phyloP scores from a whole-genome alignment of 2,113 vertebrate genomes.

The Neomonachus schauinslandi region DNA sequence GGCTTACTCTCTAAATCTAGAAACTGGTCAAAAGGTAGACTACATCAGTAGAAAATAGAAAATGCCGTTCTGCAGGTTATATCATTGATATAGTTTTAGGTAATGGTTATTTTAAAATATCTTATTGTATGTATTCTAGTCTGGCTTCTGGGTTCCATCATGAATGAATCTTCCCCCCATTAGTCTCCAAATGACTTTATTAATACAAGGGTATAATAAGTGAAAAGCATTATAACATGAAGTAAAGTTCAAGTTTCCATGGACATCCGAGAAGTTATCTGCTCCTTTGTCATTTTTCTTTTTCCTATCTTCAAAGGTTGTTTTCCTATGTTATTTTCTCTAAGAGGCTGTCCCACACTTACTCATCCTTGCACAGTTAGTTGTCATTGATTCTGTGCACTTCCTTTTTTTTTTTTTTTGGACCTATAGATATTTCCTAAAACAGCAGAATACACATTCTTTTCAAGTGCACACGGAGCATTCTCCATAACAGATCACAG shows the following conservation, averaged over 20 bases:
- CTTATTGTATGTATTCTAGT: not conserved
- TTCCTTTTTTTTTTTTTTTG: not conserved
- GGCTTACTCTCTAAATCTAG: not conserved
- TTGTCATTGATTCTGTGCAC: not conserved
- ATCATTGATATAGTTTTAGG: not conserved
- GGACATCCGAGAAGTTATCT: not conserved
- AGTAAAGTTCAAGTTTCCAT: not conserved
- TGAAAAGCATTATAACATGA: not conserved
- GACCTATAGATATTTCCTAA: not conserved
- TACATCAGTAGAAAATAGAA: not conserved
- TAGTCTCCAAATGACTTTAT: not conserved
- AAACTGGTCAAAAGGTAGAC: not conserved
- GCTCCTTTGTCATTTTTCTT: not conserved
- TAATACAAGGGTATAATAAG: not conserved
- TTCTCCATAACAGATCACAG: not conserved
- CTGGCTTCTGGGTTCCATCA: not conserved
- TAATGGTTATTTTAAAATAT: not conserved
- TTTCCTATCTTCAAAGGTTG: not conserved
- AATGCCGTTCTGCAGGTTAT: not conserved
- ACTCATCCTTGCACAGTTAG: too few species aligned
- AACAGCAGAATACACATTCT: not conserved
- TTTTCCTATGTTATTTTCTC: not conserved
- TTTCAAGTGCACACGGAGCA: not conserved
- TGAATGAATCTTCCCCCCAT: not conserved
- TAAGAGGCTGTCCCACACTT: not conserved